Base-by-base conservation (phyloP, 2,797 vertebrate genomes). In the Chanos chanos region DNA sequence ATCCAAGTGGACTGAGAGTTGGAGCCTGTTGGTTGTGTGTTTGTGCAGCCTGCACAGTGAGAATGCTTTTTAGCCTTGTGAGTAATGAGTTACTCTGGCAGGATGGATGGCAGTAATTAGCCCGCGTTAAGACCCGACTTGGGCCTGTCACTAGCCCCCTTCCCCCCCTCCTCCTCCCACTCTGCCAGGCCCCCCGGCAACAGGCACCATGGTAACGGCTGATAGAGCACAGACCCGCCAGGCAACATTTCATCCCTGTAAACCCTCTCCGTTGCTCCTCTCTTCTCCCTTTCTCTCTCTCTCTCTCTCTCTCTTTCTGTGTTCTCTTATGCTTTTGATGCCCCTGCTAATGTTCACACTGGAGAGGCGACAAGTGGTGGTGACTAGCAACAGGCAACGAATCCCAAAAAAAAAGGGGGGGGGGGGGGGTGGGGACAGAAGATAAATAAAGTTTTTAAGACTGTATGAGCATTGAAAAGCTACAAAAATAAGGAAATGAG, bases 181-280 rank as follows among this genome's bases (percentile, higher is more conserved):
- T 43, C 53, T 13, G 15, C 9, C 48, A 16, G 34, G 59, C 55
- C 6, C 43, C 61, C 2, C 33, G 44, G 59, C 59, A 61, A 43
- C 12, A 21, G n/a, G n/a, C 31, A 21, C 68, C 68, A 70, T 70
- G 56, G 68, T 58, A 70, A 70, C 61, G 4, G 1, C 49, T 36
- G 49, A 60, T 41, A 24, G 49, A 61, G 50, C 18, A 78, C 18
- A 63, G 31, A 6, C 40, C 54, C 9, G 24, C 37, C 48, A 33
- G 15, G 2, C 48, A 10, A 44, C 13, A 7, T 15, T 44, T 27
- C 24, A 15, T 13, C 12, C n/a, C 24, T 6, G 27, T 15, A 27
- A 3, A 27, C 13, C 30, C 18, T 33, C 22, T 4, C 13, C 18
- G 16, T 36, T 34, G 19, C 44, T 49, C 7, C 28, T 22, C 12